phyloP scores from a whole-genome alignment of 2,888 invertebrate species.

The Neoscelio sp. region DNA sequence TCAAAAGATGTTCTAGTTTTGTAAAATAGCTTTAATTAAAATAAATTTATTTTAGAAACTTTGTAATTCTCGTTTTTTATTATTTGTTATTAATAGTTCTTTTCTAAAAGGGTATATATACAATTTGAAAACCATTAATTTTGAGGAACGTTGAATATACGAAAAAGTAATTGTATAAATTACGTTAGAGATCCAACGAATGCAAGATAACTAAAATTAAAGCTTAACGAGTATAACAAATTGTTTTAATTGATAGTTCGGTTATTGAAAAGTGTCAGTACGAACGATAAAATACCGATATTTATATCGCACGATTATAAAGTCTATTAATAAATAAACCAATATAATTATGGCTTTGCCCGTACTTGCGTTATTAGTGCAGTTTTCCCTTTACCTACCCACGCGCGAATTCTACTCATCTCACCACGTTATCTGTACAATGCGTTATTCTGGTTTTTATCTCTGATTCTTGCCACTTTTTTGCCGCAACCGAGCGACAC shows the following conservation, averaged over 20 bases:
- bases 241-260: conserved; percentile 15
- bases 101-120: no score
- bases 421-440: conserved; percentile 41
- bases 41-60: no score
- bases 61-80: no score
- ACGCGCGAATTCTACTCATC: conserved; percentile 56
- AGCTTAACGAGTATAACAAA: no score
- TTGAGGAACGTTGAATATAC: no score
- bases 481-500: conserved; percentile 16
- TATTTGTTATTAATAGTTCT: no score
- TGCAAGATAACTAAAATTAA: no score
- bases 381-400: conserved; percentile 51
- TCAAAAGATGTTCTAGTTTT: no score
- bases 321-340: conserved; percentile 34
- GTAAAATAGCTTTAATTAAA: no score
- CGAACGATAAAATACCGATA: conserved; percentile 21
- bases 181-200: no score
- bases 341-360: conserved; percentile 23
- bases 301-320: conserved; percentile 27
- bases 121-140: no score
- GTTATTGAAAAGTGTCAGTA: conserved; percentile 25
- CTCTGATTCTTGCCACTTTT: conserved; percentile 30
- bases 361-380: conserved; percentile 17
- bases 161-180: no score
- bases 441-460: conserved; percentile 22